A percentile compares a stretch with the other conserved stretches of the same genome.
These are phyloP conservation scores for Otus scops DNA, from an alignment of 2,797 vertebrate species.

Conservation along the genomic window DNA sequence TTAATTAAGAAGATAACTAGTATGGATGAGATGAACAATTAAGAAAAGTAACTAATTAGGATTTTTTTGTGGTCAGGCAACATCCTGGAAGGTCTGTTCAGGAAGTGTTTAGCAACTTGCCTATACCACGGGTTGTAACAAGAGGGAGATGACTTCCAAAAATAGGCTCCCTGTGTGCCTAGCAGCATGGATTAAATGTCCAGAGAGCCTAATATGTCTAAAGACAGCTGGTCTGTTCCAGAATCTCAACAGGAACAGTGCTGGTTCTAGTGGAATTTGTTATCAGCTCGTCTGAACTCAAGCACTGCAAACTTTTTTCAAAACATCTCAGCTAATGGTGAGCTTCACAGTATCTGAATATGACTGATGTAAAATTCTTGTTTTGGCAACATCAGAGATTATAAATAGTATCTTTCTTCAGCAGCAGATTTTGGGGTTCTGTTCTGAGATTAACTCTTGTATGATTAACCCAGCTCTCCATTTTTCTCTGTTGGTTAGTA, in stretches of 20 bases:
- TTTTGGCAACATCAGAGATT: rapidly evolving
- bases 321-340: not conserved
- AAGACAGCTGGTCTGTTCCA: slow-evolving; percentile 8
- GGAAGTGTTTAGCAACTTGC: slow-evolving; percentile 29
- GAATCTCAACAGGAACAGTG: not conserved
- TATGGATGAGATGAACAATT: not conserved
- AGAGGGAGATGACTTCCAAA: slow-evolving; percentile 30
- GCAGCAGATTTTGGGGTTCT: not conserved
- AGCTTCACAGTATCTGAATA: rapidly evolving
- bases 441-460: not conserved
- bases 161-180: slow-evolving; percentile 37
- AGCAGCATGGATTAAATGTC: slow-evolving; percentile 43
- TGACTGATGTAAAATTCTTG: not conserved
- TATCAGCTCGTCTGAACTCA: rapidly evolving
- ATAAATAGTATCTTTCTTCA: not conserved
- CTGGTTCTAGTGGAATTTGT: not conserved
- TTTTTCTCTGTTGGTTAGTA: not conserved
- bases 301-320: not conserved
- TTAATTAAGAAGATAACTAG: not conserved
- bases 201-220: not conserved
- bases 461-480: rapidly evolving
- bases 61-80: not conserved
- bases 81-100: not conserved
- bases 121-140: not conserved
- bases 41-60: not conserved